A percentile compares a stretch with the other conserved stretches of the same genome.
These are phyloP conservation scores for Euura saliciscinereae DNA, from an alignment of 1,140 invertebrate genomes.

Conservation along the genomic window DNA sequence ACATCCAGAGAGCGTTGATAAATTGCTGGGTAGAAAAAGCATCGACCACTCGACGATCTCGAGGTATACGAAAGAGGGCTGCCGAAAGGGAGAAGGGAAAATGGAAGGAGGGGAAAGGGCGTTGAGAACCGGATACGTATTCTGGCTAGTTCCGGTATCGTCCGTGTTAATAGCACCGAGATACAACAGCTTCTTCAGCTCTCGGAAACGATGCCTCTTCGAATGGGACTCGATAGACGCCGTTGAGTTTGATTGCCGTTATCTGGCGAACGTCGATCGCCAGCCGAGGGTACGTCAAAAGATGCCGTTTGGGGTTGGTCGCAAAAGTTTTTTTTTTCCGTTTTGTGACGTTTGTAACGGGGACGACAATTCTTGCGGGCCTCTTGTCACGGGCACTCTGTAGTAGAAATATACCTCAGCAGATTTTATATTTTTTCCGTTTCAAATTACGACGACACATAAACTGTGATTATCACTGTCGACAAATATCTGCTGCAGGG, in stretches of 20 bases:
- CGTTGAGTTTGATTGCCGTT: constrained; percentile 4
- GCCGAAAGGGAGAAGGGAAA: constrained; percentile 20
- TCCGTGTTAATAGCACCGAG: constrained; percentile 56
- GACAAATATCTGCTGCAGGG: constrained; percentile 4
- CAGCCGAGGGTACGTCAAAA: not conserved
- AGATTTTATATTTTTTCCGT: not conserved
- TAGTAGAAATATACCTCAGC: not conserved
- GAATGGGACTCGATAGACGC: constrained; percentile 1
- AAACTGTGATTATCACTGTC: constrained; percentile 5
- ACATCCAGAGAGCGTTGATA: constrained; percentile 48
- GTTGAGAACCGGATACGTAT: constrained; percentile 56
- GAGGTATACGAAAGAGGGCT: constrained; percentile 20
- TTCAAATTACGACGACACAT: constrained; percentile 7
- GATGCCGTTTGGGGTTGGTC: not conserved
- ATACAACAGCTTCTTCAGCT: constrained; percentile 46
- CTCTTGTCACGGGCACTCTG: not conserved
- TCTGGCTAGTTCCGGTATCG: constrained; percentile 56
- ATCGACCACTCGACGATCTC: constrained; percentile 37
- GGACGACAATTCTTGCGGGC: not conserved
- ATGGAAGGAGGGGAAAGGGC: constrained; percentile 39
- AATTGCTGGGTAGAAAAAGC: constrained; percentile 48
- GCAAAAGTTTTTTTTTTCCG: no score
- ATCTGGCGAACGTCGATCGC: not conserved
- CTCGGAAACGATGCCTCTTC: constrained; percentile 29
- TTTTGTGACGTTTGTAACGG: no score